Percentiles rank a stretch among this genome's conserved stretches.
These are phyloP conservation scores for Rousettus madagascariensis DNA, from an alignment of 2,797 vertebrate genomes.

Conservation along the genomic window DNA sequence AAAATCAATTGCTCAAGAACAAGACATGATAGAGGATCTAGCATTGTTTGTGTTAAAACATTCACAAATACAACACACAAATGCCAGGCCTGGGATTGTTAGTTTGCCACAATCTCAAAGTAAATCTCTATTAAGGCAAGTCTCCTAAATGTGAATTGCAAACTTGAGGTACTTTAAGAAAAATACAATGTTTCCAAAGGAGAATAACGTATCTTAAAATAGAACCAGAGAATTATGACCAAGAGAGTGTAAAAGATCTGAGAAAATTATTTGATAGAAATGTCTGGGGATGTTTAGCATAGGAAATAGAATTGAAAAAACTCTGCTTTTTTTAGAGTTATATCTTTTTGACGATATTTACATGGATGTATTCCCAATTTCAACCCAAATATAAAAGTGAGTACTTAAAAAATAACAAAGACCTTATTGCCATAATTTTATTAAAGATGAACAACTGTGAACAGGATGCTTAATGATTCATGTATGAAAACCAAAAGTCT, in stretches of 20 bases:
- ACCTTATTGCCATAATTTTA: neutral
- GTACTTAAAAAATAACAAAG: neutral
- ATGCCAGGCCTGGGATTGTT: neutral
- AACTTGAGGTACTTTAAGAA: neutral
- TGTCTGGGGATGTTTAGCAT: neutral
- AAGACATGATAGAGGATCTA: neutral
- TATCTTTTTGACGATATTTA: neutral
- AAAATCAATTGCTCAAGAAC: neutral
- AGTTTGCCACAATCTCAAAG: neutral
- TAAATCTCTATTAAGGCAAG: neutral
- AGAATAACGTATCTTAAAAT: neutral
- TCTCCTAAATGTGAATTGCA: neutral
- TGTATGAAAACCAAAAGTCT: neutral
- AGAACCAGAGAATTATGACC: neutral
- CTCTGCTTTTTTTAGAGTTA: neutral
- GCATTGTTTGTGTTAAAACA: neutral
- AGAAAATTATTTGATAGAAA: neutral
- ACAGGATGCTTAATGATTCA: neutral
- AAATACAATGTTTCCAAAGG: neutral
- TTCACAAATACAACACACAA: neutral
- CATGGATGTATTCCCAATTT: neutral
- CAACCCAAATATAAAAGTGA: neutral
- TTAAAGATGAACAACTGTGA: neutral
- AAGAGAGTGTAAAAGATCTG: neutral
- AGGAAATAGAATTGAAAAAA: neutral